phyloP scores from a whole-genome alignment of 1,140 invertebrate species.

The Cotesia vestalis region DNA sequence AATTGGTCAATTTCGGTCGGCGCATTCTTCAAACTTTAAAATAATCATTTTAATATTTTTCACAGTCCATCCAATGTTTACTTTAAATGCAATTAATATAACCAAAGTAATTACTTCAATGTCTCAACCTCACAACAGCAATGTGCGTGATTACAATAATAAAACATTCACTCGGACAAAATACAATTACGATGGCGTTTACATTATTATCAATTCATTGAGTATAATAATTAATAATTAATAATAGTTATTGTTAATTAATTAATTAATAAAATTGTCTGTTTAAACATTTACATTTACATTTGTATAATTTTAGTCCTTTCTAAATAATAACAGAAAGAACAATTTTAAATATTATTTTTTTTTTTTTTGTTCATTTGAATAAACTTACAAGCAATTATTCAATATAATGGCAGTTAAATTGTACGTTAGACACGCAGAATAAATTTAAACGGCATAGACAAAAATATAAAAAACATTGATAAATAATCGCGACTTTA shows the following conservation, averaged over 20 bases:
- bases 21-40: slow-evolving; percentile 4
- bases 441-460: slow-evolving; percentile 6
- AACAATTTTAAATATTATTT: slow-evolving; percentile 3
- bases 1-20: slow-evolving; percentile 29
- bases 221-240: not conserved
- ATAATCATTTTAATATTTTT: not conserved
- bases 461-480: not conserved
- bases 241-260: too few species aligned
- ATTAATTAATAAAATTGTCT: too few species aligned
- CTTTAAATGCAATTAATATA: not conserved
- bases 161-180: not conserved
- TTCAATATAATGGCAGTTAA: slow-evolving; percentile 9
- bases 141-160: slow-evolving; percentile 16
- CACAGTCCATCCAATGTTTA: not conserved
- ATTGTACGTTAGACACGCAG: slow-evolving; percentile 18
- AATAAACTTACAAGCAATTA: slow-evolving; percentile 1
- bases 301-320: not conserved
- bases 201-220: not conserved
- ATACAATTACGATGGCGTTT: not conserved
- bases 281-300: not conserved
- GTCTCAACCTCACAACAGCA: not conserved
- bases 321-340: slow-evolving; percentile 4
- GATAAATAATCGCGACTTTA: not conserved
- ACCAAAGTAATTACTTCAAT: not conserved
- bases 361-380: not conserved